Conservation (phyloP, 1,140 invertebrate species). For the Solenopsis invicta region DNA sequence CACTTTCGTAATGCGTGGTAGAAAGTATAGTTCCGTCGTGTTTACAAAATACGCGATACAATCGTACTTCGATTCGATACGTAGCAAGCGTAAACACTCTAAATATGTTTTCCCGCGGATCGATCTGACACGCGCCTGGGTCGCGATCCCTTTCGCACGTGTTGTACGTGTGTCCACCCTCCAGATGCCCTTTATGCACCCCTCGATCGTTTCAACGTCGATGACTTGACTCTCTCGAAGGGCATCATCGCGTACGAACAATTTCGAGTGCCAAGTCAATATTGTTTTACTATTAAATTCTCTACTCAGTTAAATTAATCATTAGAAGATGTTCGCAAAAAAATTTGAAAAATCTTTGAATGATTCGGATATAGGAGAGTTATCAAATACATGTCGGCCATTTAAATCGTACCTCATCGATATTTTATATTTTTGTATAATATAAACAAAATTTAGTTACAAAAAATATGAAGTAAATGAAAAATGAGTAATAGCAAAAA, state of each 20-base stretch:
- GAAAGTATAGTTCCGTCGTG: background rate
- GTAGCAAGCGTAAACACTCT: slow-evolving; percentile 61
- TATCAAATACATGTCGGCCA: too few relatives aligned
- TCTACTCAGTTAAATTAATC: background rate
- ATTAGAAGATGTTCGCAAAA: background rate
- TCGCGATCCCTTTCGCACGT: slow-evolving; percentile 54
- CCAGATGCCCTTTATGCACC: background rate
- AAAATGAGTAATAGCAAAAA: too few relatives aligned
- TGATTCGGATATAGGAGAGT: too few relatives aligned
- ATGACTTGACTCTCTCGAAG: slow-evolving; percentile 61
- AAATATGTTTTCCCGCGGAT: slow-evolving; percentile 65
- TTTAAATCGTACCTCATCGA: too few relatives aligned
- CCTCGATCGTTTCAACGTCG: slow-evolving; percentile 34
- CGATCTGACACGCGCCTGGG: slow-evolving; percentile 62
- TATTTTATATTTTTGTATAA: too few relatives aligned
- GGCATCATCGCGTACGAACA: slow-evolving; percentile 3
- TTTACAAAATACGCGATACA: slow-evolving; percentile 1
- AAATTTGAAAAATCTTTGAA: too few relatives aligned
- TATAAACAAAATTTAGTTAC: too few relatives aligned
- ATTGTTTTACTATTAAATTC: background rate
- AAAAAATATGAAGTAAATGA: too few relatives aligned
- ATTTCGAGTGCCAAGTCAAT: background rate
- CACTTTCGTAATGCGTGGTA: slow-evolving; percentile 1
- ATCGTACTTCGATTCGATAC: slow-evolving; percentile 15
- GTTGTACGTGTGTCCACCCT: slow-evolving; percentile 56